phyloP scores from a whole-genome alignment of 2,797 vertebrate species.

The Myotis myotis region DNA sequence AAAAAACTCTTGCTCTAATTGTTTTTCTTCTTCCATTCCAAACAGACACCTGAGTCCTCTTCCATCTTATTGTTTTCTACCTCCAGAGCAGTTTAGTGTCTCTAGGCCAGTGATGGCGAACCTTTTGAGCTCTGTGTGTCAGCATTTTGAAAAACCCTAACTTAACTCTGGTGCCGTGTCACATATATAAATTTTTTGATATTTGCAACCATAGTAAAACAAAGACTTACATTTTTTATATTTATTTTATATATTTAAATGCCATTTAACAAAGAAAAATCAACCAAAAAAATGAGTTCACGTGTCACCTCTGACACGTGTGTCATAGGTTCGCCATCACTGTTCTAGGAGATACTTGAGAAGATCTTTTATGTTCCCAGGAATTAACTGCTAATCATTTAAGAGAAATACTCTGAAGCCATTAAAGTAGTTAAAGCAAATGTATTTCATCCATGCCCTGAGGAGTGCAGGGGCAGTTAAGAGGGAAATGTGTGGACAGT shows the following conservation, averaged over 20 bases:
- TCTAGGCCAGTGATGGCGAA: background rate
- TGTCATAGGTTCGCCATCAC: no score
- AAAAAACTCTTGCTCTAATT: constrained; percentile 45
- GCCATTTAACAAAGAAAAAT: no score
- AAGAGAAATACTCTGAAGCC: constrained; percentile 65
- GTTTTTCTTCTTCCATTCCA: constrained; percentile 53
- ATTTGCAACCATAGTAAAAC: no score
- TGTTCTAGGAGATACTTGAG: constrained; percentile 59
- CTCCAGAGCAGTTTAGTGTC: constrained; percentile 63
- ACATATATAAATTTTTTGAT: no score
- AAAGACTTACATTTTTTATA: no score
- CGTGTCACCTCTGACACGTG: no score
- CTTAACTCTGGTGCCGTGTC: no score
- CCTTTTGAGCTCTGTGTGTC: no score
- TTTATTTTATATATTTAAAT: no score
- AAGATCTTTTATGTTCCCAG: constrained; percentile 56
- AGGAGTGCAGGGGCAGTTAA: constrained; percentile 62
- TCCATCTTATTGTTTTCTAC: constrained; percentile 63
- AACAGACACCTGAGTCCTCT: constrained; percentile 43
- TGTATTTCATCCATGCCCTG: constrained; percentile 64
- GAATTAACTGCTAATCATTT: constrained; percentile 69
- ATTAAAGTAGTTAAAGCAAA: constrained; percentile 75
- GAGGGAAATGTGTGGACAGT: constrained; percentile 66
- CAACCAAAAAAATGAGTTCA: no score
- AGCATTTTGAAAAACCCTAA: no score